Evolutionary conservation across 2,888 invertebrate genomes (phyloP), one percentile per base, ranked within the genome.

Genomic region (Napeogenes inachia): DNA sequence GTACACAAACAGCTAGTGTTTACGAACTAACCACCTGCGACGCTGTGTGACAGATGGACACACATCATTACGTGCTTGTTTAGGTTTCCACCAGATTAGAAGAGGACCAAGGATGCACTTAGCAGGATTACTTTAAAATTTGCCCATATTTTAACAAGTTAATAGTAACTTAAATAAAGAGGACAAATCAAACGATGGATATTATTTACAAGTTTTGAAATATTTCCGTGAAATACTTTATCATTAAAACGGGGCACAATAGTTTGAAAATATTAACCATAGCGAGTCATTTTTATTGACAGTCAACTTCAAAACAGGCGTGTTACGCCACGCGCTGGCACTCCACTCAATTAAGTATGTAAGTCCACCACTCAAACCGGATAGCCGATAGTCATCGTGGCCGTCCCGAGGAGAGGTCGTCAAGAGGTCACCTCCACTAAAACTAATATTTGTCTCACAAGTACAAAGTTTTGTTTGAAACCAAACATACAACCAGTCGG

Each of bases 21-120:
- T 77, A 73, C 69, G 59, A 56, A 69, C 69, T 73, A 77, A 73
- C 82, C 83, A 82, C 82, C 82, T 80, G 84, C 80, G 72, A 72
- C 69, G 77, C 54, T 70, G 73, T 70, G 71, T 10, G 55, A 47
- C 57, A 42, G 60, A 56, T 73, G 62, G 50, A 50, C 50, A 50
- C 50, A 50, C 50, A 47, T 30, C 10, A 45, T 59, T 45, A 63
- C 57, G 54, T 60, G 63, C 32, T 33, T n/a, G 45, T 60, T 54
- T 60, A 45, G 57, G 46, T 54, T 56, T 60, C 13, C 10, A 57
- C 53, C 35, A 60, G 59, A 63, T 63, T 62, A 59, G 50, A n/a
- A 3, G 30, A 47, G 47, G 13, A 30, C 12, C 50, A 2, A 30
- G 50, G 30, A 50, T 50, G 50, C 50, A 50, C 30, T 50, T 30